phyloP scores from a whole-genome alignment of 1,140 invertebrate genomes.

The Eufriesea mexicana region DNA sequence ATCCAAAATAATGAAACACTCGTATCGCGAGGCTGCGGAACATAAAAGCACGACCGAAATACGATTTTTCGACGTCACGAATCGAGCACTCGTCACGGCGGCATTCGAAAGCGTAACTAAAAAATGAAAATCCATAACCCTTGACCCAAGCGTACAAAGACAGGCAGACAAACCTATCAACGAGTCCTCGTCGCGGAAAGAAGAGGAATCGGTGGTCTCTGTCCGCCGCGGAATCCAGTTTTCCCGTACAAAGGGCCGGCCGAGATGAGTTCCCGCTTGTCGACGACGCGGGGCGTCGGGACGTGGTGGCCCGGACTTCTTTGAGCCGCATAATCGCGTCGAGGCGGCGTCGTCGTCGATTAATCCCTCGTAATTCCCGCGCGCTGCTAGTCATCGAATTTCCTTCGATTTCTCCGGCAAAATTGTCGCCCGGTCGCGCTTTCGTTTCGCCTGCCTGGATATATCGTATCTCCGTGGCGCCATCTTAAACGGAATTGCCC shows the following conservation, averaged over 20 bases:
- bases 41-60: too few species aligned
- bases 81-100: too few species aligned
- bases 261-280: neutral
- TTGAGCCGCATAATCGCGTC: conserved; percentile 51
- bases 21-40: too few species aligned
- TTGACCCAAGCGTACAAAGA: neutral
- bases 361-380: conserved; percentile 58
- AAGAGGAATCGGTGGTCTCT: neutral
- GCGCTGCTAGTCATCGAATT: conserved; percentile 50
- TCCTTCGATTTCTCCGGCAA: conserved; percentile 37
- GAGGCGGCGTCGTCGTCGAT: conserved; percentile 29
- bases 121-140: neutral
- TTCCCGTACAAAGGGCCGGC: neutral
- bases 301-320: conserved; percentile 2
- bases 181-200: neutral
- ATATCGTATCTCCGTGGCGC: conserved; percentile 44
- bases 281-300: neutral
- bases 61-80: too few species aligned
- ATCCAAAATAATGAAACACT: neutral
- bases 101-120: neutral
- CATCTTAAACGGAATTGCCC: conserved; percentile 68
- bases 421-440: conserved; percentile 41
- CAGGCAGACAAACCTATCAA: neutral
- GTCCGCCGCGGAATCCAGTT: conserved; percentile 7
- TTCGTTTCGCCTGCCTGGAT: conserved; percentile 44